phyloP scores from a whole-genome alignment of 35 echinoderm and acorn worm species.

The Holothuria glaberrima region DNA sequence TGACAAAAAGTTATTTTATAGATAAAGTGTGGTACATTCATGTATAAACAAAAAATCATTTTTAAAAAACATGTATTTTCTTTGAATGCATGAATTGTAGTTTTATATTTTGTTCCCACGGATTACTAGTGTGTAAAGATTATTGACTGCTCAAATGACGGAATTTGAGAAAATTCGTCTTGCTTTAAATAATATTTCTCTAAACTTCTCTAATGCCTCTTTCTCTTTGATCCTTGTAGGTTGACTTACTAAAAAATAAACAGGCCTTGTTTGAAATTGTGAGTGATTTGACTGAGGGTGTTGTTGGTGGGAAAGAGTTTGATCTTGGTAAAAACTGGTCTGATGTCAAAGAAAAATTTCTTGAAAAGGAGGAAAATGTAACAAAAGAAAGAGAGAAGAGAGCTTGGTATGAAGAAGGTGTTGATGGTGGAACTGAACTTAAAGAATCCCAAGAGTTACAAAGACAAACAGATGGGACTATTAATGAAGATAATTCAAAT shows the following conservation, averaged over 20 bases:
- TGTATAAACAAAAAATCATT: no score
- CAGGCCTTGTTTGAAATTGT: constrained; percentile 74
- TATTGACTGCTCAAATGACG: no score
- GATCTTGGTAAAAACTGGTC: constrained; percentile 22
- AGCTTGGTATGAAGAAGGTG: constrained; percentile 16
- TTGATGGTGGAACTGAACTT: neutral
- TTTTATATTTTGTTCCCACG: no score
- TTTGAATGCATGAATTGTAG: no score
- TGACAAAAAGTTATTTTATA: no score
- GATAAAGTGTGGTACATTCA: no score
- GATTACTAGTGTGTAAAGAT: no score
- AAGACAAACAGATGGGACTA: neutral
- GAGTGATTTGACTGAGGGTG: constrained; percentile 72
- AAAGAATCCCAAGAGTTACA: neutral
- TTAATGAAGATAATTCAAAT: neutral
- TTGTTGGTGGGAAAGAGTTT: constrained; percentile 53
- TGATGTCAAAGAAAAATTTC: neutral
- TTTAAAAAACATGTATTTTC: no score
- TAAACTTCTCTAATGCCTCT: no score
- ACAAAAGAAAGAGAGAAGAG: neutral
- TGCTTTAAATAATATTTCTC: no score
- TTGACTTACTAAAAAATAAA: constrained; percentile 78
- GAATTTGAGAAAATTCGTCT: no score
- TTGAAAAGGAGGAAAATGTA: neutral
- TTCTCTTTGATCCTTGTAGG: constrained; percentile 42